Evolutionary conservation across 2,113 vertebrate species (phyloP), one percentile per base, ranked within the genome.

Genomic region (Oxyruncus cristatus): DNA sequence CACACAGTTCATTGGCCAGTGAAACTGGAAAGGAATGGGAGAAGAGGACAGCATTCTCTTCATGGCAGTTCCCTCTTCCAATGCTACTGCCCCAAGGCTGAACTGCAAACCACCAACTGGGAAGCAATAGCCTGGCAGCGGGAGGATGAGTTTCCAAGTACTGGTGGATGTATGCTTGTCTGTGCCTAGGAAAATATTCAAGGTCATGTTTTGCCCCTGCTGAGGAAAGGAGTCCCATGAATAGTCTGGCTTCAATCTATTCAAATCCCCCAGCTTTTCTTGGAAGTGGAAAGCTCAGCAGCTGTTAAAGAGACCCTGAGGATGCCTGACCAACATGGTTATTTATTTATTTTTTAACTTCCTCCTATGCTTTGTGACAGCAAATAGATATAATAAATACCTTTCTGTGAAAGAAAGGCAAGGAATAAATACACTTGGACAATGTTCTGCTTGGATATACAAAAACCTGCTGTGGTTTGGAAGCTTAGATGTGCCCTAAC

Each of bases 401-500:
- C 19, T 39, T 74, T 89, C 53, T 68, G 19, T n/a, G 70, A 44
- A 91, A 95, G 49, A 61, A 92, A 91, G 81, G 22, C 32, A 89
- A 87, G 41, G 20, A 68, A 78, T 14, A 68, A 37, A 72, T 65
- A 75, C 22, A 65, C 27, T 82, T 65, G 73, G 77, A 89, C 16
- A 70, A 75, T 0, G 1, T 52, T 92, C 39, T 72, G n/a, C 20
- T 24, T 8, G 22, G 70, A 52, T 92, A 75, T 56, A 52, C 56
- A 91, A 82, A 89, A 91, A 52, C 33, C 35, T 68, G 59, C 73
- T 72, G 52, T 89, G 77, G 78, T 91, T 87, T 94, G 72, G 77
- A 82, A 94, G 93, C 84, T 94, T 89, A 89, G 61, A 78, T 91
- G 47, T 79, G 44, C 61, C 86, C 55, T 95, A 87, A 92, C 77